Evolutionary conservation across 2,797 vertebrate genomes (phyloP).

Genomic region (Heteromormyrus szaboi): DNA sequence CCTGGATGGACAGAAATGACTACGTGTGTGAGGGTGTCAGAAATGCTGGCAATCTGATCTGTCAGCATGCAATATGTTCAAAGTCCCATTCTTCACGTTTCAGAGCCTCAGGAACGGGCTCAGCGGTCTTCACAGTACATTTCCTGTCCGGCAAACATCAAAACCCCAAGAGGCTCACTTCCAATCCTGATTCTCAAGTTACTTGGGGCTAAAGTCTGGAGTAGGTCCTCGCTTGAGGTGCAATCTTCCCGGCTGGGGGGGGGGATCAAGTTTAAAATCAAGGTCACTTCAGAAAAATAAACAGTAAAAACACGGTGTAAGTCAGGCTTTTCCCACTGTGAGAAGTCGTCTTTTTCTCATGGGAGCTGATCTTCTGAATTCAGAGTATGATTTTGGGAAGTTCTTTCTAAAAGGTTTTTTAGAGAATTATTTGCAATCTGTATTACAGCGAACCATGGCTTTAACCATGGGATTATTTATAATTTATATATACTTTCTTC

Average conservation of each 20-base stretch:
- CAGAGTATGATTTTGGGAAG: not conserved
- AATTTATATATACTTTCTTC: not conserved
- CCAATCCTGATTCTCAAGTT: not conserved
- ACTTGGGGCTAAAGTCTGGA: slow-evolving; percentile 31
- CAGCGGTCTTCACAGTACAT: not conserved
- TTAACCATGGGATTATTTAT: not conserved
- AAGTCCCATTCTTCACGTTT: not conserved
- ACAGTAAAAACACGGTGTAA: not conserved
- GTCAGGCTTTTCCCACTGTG: not conserved
- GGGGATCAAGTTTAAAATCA: not conserved
- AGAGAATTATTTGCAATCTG: not conserved
- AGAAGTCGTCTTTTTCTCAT: not conserved
- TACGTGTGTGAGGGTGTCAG: not conserved
- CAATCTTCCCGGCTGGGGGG: slow-evolving; percentile 20
- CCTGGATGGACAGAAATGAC: not conserved
- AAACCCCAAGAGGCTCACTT: not conserved
- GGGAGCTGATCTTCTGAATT: not conserved
- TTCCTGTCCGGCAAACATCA: not conserved
- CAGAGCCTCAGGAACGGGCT: not conserved
- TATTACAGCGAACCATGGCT: not conserved
- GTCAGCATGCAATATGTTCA: not conserved
- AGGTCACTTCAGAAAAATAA: not conserved
- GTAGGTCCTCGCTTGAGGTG: slow-evolving; percentile 8
- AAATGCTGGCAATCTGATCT: not conserved
- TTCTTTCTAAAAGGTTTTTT: not conserved